Evolutionary conservation across 2,113 vertebrate genomes (phyloP), one percentile per base, ranked within the genome.

Genomic region (Proterorhinus semilunaris): DNA sequence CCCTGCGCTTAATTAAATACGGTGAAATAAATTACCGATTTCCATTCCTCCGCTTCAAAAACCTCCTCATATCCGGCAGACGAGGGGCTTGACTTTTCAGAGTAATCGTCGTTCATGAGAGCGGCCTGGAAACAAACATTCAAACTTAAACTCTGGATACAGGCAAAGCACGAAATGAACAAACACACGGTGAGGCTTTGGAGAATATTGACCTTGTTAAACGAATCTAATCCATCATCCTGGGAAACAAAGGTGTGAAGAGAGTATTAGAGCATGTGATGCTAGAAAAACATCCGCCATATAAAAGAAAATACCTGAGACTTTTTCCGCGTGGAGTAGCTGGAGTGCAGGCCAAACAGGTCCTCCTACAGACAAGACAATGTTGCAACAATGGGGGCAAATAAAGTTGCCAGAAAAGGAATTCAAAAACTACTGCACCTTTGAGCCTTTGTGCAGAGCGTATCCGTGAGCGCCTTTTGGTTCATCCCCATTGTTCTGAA

Each of bases 381-480:
- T 54, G 46, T 8, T 57, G n/a, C 7, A 2, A 64, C 4, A 3
- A 10, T 4, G 15, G 1, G 4, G 1, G 65, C 3, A 10, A 65
- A 44, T 7, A 48, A 50, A 71, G 44, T 4, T n/a, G 0, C 15
- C 27, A 15, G 0, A 4, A 1, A 50, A 8, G 15, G 3, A 44
- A 6, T 21, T 4, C 42, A 51, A 16, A 8, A 16, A 8, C 4
- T 2, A 8, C 46, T 43, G 1, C 66, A 87, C 85, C 79, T 84
- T 81, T 12, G 81, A 86, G 55, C 45, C 49, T 66, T 69, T 80
- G n/a, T 49, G 75, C 50, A 69, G 59, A 0, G 82, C 68, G 5
- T 75, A 58, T 42, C 86, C 83, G 0, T 72, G 16, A 0, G 75
- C 77, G 45, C 82, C 79, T 68, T 78, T 87, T 6, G 4, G 68